phyloP scores from a whole-genome alignment of 2,113 vertebrate species.

The Centropus unirufus region DNA sequence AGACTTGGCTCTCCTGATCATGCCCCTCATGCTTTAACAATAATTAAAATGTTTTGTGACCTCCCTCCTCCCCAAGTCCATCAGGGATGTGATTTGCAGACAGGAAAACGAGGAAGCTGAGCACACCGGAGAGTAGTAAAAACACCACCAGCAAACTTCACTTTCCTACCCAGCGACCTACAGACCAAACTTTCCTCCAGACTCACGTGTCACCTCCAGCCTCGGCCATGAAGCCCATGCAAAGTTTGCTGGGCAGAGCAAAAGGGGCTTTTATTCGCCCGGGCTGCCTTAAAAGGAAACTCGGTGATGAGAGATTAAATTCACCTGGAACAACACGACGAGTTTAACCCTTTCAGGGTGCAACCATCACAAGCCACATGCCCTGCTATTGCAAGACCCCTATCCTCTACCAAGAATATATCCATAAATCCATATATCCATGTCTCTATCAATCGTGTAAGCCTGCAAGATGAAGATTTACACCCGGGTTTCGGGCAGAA shows the following conservation, averaged over 20 bases:
- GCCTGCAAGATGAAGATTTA: neutral
- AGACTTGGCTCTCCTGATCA: neutral
- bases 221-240: neutral
- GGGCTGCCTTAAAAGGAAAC: conserved; percentile 55
- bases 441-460: neutral
- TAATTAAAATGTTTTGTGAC: neutral
- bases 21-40: neutral
- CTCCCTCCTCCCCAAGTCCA: neutral
- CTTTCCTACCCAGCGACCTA: conserved; percentile 44
- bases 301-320: conserved; percentile 48
- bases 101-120: conserved; percentile 43
- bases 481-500: neutral
- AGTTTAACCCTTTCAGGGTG: neutral
- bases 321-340: conserved; percentile 44
- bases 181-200: conserved; percentile 60
- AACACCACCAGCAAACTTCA: conserved; percentile 63
- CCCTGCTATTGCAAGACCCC: neutral
- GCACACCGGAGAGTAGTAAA: conserved; percentile 51
- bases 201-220: conserved; percentile 47
- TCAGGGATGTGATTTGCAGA: conserved; percentile 29
- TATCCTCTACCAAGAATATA: neutral
- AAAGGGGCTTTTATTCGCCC: conserved; percentile 30
- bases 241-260: neutral
- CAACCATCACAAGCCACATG: neutral
- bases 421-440: neutral